Base-by-base conservation (phyloP, 2,888 invertebrate species). In the Nysson spinosus region DNA sequence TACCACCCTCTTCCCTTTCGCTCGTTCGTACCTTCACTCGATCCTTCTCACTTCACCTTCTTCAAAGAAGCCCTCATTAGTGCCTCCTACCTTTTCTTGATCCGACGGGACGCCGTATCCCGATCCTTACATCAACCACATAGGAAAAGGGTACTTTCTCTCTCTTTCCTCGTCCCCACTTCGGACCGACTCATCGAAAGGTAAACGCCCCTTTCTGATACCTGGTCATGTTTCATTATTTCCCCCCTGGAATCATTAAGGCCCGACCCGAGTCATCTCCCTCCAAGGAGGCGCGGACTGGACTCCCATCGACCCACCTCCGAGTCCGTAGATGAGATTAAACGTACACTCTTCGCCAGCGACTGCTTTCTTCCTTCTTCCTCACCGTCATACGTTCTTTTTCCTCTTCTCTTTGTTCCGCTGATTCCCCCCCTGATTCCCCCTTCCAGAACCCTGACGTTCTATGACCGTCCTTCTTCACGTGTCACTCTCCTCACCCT, bases 171-270 rank as follows among this genome's bases (percentile, higher is more conserved):
- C n/a, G n/a, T n/a, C n/a, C n/a, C n/a, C n/a, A n/a, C n/a, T n/a
- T n/a, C n/a, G n/a, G n/a, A n/a, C n/a, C n/a, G n/a, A n/a, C n/a
- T n/a, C n/a, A 42, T 26, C 51, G 16, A 17, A 50, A 64, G 79
- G n/a, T n/a, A 64, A 73, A 78, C 81, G 83, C 83, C 83, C 80
- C 80, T 82, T 79, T 77, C 78, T 75, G 80, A 83, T 79, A 79
- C 77, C 72, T 71, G 77, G 75, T 83, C 82, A 78, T 81, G 83
- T 83, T 83, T 84, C 83, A 83, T 84, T 83, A 84, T 84, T 83
- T 82, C 73, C 72, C 77, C 78, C 72, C 66, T n/a, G 78, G 76
- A 79, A 83, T 84, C 83, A 84, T 84, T 83, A 84, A 81, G 78
- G 75, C 73, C n/a, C n/a, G n/a, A 70, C 67, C 57, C 64, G 68